Evolutionary conservation across 2,113 vertebrate genomes (phyloP), one percentile per base, ranked within the genome.

Genomic region (Pionites leucogaster): DNA sequence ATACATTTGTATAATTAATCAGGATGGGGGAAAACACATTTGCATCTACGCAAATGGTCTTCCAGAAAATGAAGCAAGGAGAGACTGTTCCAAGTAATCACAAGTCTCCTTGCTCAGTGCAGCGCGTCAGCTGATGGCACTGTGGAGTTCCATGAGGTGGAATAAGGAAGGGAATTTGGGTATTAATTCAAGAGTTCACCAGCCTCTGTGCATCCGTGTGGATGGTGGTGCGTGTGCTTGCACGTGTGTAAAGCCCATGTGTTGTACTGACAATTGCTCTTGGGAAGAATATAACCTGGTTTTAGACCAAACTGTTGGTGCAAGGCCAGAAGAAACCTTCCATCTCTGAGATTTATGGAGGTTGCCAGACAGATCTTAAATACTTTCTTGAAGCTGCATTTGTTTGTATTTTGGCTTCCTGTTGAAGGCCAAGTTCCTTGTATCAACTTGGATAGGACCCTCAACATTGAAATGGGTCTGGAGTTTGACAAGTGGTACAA

Each of bases 271-370:
- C 95, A 96, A 91, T 97, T 96, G 96, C 98, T 98, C 96, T 97
- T 33, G 39, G 97, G 95, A 95, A 97, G 97, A 98, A 97, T 96
- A 59, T 59, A 97, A 94, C 96, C 97, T 98, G 98, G 97, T 98
- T 98, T 98, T 98, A 98, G 97, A 92, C 92, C 80, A 86, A 74
- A 92, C 92, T 96, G 92, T 96, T 98, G 95, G 96, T 97, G 96
- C 94, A 96, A 97, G 94, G 92, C 97, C 88, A 94, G 95, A 86
- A 97, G 96, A 96, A 98, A 93, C 95, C 88, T 96, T 97, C 92
- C 93, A 94, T 98, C 85, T 97, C 96, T 39, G 92, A 97, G 97
- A 97, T 98, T 97, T 98, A 97, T 98, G 97, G 96, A 98, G 93
- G 96, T 93, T 97, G 97, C 97, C 96, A 96, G 95, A 96, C 96